A percentile compares a stretch with the other conserved stretches of the same genome.
These are phyloP conservation scores for Ecliptopera silaceata DNA, from an alignment of 2,888 invertebrate genomes.

Conservation along the genomic window DNA sequence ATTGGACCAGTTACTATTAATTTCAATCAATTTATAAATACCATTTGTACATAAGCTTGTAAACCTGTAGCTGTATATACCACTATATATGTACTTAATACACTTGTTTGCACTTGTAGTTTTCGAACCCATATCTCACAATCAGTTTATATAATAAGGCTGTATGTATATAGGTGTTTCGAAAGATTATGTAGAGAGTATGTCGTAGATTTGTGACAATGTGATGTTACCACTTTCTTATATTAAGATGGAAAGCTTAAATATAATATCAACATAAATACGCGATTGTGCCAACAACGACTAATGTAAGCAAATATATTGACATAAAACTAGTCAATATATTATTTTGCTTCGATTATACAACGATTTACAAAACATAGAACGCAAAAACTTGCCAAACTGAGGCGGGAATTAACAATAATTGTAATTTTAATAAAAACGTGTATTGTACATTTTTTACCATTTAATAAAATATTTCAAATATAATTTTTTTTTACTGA, in stretches of 20 bases:
- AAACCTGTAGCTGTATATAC: slow-evolving; percentile 62
- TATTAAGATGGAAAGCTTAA: slow-evolving; percentile 36
- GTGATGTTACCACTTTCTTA: slow-evolving; percentile 54
- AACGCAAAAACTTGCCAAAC: slow-evolving; percentile 36
- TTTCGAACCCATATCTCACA: slow-evolving; percentile 35
- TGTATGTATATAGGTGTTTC: slow-evolving; percentile 50
- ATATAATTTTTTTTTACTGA: slow-evolving; percentile 49
- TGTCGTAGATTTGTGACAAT: slow-evolving; percentile 49
- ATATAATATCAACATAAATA: slow-evolving; percentile 27
- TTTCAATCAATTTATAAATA: slow-evolving; percentile 46
- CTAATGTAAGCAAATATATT: slow-evolving; percentile 31
- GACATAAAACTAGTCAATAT: slow-evolving; percentile 53
- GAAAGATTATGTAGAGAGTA: slow-evolving; percentile 43
- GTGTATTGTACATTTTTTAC: slow-evolving; percentile 78
- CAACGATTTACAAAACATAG: slow-evolving; percentile 24
- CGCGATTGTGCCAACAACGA: slow-evolving; percentile 49
- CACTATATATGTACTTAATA: no score
- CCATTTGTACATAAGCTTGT: slow-evolving; percentile 38
- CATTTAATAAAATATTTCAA: slow-evolving; percentile 75
- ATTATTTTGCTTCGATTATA: slow-evolving; percentile 36
- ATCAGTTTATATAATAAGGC: slow-evolving; percentile 59
- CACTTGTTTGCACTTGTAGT: slow-evolving; percentile 27
- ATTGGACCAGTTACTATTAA: slow-evolving; percentile 53
- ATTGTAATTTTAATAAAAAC: slow-evolving; percentile 59
- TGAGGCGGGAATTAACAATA: slow-evolving; percentile 44